Conservation (phyloP, 1,140 invertebrate genomes). For the Andrena cerasifolii region DNA sequence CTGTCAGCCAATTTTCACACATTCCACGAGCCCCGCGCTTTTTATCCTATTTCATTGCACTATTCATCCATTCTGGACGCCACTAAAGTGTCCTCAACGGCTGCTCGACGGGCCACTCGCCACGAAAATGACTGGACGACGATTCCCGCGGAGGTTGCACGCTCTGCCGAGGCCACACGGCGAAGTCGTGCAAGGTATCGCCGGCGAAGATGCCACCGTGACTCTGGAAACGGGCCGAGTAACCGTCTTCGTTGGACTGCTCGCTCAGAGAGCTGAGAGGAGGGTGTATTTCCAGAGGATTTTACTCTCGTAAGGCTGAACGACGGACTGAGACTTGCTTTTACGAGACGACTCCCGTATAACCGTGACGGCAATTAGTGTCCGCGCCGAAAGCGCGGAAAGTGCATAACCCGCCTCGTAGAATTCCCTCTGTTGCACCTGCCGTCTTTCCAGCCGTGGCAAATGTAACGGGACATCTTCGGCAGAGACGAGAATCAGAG, state of each 20-base stretch:
- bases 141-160: too few species aligned
- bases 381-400: constrained; percentile 46
- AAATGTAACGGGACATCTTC: constrained; percentile 39
- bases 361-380: constrained; percentile 37
- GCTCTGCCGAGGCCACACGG: not conserved
- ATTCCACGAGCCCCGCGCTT: too few species aligned
- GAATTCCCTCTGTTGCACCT: constrained; percentile 19
- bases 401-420: constrained; percentile 39
- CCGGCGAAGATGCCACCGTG: not conserved
- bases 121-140: too few species aligned
- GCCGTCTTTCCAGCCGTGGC: not conserved
- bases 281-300: constrained; percentile 21
- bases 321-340: constrained; percentile 45
- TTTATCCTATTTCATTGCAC: too few species aligned
- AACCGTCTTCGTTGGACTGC: not conserved
- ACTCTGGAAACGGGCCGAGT: not conserved
- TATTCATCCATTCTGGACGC: too few species aligned
- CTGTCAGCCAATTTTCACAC: too few species aligned
- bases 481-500: constrained; percentile 12
- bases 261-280: not conserved
- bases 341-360: not conserved
- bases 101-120: too few species aligned
- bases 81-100: too few species aligned
- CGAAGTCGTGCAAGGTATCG: not conserved
- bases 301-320: constrained; percentile 37